Evolutionary conservation across 2,888 invertebrate genomes (phyloP).

Genomic region (Nomada lathburiana): DNA sequence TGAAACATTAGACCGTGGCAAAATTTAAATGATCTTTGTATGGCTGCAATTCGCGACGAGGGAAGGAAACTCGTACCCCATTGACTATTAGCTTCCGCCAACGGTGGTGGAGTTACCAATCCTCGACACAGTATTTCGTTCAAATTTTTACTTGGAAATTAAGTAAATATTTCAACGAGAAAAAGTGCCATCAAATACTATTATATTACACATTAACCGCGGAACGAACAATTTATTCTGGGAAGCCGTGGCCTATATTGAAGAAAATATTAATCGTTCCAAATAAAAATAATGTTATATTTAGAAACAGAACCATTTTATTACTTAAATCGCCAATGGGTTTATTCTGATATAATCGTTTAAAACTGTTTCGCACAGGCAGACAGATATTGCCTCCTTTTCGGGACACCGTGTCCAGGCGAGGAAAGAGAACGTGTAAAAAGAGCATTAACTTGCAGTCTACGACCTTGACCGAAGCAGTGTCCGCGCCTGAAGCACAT

Average conservation of each 20-base stretch:
- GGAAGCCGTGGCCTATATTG: too few species aligned
- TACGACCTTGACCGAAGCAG: conserved; percentile 82
- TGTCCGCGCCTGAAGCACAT: conserved; percentile 79
- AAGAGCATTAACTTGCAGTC: conserved; percentile 78
- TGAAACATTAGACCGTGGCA: conserved; percentile 7
- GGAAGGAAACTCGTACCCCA: conserved; percentile 92
- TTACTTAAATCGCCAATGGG: neutral
- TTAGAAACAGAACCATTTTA: neutral
- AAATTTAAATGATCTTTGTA: conserved; percentile 17
- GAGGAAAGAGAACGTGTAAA: conserved; percentile 78
- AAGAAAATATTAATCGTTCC: neutral
- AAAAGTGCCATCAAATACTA: neutral
- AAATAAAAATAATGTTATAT: too few species aligned
- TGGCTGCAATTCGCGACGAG: conserved; percentile 84
- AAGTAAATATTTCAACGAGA: neutral
- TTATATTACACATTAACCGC: neutral
- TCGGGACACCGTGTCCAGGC: conserved; percentile 76
- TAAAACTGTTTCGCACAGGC: neutral
- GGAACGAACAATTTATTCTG: too few species aligned
- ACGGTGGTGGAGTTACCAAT: conserved; percentile 95
- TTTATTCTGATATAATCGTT: conserved; percentile 7
- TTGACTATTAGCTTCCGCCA: conserved; percentile 89
- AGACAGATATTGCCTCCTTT: conserved; percentile 34
- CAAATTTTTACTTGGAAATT: conserved; percentile 6
- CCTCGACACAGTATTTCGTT: conserved; percentile 83